A percentile compares a stretch with the other conserved stretches of the same genome.
These are phyloP conservation scores for Zele albiditarsus DNA, from an alignment of 2,888 invertebrate species.

Conservation along the genomic window DNA sequence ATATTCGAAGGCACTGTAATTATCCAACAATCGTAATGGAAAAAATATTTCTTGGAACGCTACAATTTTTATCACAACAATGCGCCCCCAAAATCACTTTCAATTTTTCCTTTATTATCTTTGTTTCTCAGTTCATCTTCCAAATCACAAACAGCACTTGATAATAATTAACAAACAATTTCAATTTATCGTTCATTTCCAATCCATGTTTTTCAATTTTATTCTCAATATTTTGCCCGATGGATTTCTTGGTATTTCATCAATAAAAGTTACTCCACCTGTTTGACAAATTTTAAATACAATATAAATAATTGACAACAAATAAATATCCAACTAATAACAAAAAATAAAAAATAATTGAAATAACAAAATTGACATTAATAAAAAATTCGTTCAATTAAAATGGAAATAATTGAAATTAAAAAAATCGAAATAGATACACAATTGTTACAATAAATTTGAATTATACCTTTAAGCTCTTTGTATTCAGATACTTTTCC, in stretches of 20 bases:
- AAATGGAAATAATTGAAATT: neutral
- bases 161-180: neutral
- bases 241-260: constrained; percentile 49
- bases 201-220: constrained; percentile 50
- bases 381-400: neutral
- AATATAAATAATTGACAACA: constrained; percentile 1
- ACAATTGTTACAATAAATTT: neutral
- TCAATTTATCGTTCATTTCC: neutral
- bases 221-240: constrained; percentile 50
- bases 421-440: neutral
- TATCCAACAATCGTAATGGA: neutral
- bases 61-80: neutral
- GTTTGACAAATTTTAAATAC: constrained; percentile 49
- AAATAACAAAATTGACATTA: neutral
- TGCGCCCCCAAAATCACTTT: neutral
- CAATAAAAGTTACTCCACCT: constrained; percentile 59
- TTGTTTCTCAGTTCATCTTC: neutral
- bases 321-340: neutral
- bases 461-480: constrained; percentile 73
- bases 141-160: neutral
- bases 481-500: constrained; percentile 85
- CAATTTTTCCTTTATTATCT: neutral
- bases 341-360: neutral
- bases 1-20: neutral
- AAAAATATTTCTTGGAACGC: no score